These are phyloP conservation scores for Artibeus lituratus DNA, from an alignment of 2,797 vertebrate species.

Conservation along the genomic window DNA sequence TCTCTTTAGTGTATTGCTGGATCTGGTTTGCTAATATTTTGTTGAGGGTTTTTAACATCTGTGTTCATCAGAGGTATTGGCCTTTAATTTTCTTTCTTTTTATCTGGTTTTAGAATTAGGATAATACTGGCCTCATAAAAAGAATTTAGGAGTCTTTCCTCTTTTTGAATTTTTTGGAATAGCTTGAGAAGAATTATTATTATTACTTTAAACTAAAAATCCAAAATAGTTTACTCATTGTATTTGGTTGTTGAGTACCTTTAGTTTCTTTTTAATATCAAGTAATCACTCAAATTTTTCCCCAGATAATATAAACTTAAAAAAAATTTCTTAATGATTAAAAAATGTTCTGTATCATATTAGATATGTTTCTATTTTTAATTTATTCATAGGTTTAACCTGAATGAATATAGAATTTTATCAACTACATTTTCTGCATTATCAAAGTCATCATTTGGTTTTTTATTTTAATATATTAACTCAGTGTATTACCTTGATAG, in stretches of 20 bases:
- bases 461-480: slow-evolving; percentile 20
- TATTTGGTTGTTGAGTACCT: background rate
- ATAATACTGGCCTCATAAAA: no score
- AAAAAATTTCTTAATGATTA: background rate
- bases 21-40: no score
- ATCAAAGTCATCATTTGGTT: background rate
- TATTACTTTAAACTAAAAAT: background rate
- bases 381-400: background rate
- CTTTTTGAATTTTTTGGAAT: no score
- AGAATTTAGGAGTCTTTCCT: no score
- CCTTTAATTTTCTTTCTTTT: no score
- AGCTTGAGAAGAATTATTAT: background rate
- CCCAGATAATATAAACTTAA: background rate
- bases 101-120: no score
- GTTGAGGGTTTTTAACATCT: no score
- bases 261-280: slow-evolving; percentile 1
- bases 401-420: slow-evolving; percentile 21
- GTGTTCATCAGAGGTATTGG: no score
- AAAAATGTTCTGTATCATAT: background rate
- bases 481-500: background rate
- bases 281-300: background rate
- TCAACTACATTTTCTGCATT: background rate
- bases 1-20: no score
- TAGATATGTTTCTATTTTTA: background rate
- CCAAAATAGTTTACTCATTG: background rate